Conservation (phyloP, 2,797 vertebrate species). For the Tenualosa thibaudeaui region DNA sequence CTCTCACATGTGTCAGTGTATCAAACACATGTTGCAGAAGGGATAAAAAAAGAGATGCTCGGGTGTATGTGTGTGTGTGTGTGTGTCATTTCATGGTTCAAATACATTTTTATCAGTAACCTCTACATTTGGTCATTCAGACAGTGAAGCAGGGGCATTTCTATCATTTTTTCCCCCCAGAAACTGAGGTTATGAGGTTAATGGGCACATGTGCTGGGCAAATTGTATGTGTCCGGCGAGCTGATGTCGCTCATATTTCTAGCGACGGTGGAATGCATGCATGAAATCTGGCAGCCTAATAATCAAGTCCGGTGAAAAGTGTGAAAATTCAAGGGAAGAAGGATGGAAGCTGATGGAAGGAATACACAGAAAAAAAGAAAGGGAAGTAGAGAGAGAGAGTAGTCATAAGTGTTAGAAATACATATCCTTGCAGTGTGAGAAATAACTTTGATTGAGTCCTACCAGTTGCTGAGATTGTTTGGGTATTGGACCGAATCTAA, state of each 20-base stretch:
- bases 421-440: slow-evolving; percentile 31
- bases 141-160: background rate
- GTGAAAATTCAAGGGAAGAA: slow-evolving; percentile 29
- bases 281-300: slow-evolving; percentile 23
- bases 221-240: slow-evolving; percentile 27
- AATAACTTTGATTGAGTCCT: slow-evolving; percentile 34
- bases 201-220: slow-evolving; percentile 34
- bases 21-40: background rate
- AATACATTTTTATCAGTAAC: slow-evolving; percentile 10
- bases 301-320: background rate
- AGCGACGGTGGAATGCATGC: background rate
- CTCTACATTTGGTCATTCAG: slow-evolving; percentile 1
- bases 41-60: background rate
- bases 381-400: background rate
- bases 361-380: background rate
- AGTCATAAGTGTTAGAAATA: background rate
- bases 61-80: background rate
- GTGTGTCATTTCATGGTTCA: slow-evolving; percentile 4
- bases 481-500: slow-evolving; percentile 11
- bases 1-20: slow-evolving; percentile 1
- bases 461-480: slow-evolving; percentile 9
- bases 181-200: slow-evolving; percentile 30
- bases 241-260: slow-evolving; percentile 24
- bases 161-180: background rate
- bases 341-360: background rate